phyloP scores from a whole-genome alignment of 30 jellyfish, hydroid and myxozoan species.

The Morbakka virulenta region DNA sequence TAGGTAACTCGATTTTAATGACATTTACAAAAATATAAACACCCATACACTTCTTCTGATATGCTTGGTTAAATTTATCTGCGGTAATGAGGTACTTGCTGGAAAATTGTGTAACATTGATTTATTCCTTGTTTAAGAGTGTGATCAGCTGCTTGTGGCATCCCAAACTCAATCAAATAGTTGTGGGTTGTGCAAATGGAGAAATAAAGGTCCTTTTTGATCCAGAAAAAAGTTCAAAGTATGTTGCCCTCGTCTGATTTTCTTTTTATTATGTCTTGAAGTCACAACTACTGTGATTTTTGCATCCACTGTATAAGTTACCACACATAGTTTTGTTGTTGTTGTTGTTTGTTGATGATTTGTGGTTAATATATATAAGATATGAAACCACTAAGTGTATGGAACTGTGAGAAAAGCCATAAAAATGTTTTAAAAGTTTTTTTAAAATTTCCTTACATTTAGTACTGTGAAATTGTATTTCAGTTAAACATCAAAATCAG shows the following conservation, averaged over 20 bases:
- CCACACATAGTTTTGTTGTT: background rate
- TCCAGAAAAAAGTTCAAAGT: conserved; percentile 80
- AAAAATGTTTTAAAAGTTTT: too few species aligned
- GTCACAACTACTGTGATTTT: background rate
- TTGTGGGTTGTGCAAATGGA: conserved; percentile 90
- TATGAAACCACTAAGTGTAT: too few species aligned
- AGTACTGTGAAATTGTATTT: too few species aligned
- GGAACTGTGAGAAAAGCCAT: too few species aligned
- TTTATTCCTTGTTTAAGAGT: conserved; percentile 6
- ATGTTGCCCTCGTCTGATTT: too few species aligned
- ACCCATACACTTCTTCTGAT: too few species aligned
- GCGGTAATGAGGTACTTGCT: background rate
- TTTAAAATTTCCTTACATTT: too few species aligned
- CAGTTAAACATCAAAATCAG: too few species aligned
- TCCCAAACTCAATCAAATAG: conserved; percentile 81
- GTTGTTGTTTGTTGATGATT: too few species aligned
- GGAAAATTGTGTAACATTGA: background rate
- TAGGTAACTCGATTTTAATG: too few species aligned
- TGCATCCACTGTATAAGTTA: background rate
- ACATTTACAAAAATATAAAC: too few species aligned
- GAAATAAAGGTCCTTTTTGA: conserved; percentile 69
- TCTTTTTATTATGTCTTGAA: background rate
- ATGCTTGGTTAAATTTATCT: background rate
- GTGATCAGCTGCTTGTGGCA: conserved; percentile 91
- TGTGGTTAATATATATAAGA: too few species aligned